Evolutionary conservation across 2,888 invertebrate genomes (phyloP).

Genomic region (Platycheirus albimanus): DNA sequence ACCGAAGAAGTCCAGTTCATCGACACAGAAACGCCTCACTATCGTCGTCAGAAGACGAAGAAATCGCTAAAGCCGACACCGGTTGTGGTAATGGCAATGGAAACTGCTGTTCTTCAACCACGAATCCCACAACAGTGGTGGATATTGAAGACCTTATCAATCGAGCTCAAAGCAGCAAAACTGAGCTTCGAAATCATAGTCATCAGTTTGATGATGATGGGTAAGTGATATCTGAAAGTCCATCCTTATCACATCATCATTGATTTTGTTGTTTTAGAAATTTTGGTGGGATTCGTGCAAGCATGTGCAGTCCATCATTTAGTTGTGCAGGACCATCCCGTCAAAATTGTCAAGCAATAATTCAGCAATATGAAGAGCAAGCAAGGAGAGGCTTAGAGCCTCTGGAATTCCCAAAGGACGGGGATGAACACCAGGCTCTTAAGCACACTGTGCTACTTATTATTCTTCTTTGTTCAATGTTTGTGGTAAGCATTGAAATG

Average conservation of each 20-base stretch:
- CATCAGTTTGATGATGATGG: conserved; percentile 72
- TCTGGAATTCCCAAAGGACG: conserved; percentile 84
- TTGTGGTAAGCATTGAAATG: conserved; percentile 87
- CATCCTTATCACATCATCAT: not conserved
- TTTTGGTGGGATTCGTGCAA: conserved; percentile 75
- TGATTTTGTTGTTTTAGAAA: conserved; percentile 50
- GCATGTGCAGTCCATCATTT: conserved; percentile 83
- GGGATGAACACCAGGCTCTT: conserved; percentile 88
- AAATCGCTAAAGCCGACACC: conserved; percentile 77
- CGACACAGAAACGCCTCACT: conserved; percentile 79
- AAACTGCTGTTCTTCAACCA: conserved; percentile 79
- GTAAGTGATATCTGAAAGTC: conserved; percentile 15
- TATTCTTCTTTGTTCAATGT: conserved; percentile 92
- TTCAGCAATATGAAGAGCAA: conserved; percentile 84
- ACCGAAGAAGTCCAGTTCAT: conserved; percentile 59
- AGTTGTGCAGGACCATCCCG: conserved; percentile 83
- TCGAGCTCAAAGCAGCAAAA: conserved; percentile 67
- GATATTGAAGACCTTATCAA: conserved; percentile 87
- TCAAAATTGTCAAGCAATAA: conserved; percentile 83
- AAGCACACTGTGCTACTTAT: conserved; percentile 93
- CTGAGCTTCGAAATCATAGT: conserved; percentile 53
- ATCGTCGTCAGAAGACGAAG: conserved; percentile 81
- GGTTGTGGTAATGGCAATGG: conserved; percentile 79
- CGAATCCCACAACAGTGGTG: conserved; percentile 82
- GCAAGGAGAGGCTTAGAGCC: conserved; percentile 84